These are phyloP conservation scores for Leucoraja ocellata DNA, from an alignment of 2,797 vertebrate species.

Conservation along the genomic window DNA sequence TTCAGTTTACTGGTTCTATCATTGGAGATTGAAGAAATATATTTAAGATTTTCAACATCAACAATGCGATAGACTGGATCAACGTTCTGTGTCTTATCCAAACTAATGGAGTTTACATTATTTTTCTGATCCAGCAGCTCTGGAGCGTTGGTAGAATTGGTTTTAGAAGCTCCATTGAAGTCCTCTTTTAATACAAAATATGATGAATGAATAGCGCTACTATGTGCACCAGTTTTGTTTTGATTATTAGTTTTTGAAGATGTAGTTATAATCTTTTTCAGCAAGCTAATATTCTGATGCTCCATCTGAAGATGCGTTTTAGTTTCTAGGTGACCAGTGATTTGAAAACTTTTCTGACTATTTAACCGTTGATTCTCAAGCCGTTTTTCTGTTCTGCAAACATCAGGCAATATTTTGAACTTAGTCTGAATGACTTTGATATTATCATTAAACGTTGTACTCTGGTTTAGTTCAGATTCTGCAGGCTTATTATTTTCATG, in stretches of 20 bases:
- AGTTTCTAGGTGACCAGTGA: slow-evolving; percentile 8
- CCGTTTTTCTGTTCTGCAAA: neutral
- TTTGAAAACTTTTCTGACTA: neutral
- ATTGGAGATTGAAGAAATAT: neutral
- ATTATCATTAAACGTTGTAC: neutral
- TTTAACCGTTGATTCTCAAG: neutral
- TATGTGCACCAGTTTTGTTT: neutral
- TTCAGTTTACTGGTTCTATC: neutral
- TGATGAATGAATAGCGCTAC: neutral
- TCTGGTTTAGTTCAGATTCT: neutral
- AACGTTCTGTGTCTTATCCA: neutral
- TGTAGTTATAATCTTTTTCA: neutral
- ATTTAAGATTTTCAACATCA: slow-evolving; percentile 28
- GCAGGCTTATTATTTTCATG: neutral
- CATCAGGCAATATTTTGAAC: neutral
- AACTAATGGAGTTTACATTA: neutral
- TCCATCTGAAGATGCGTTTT: neutral
- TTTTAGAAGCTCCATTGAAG: neutral
- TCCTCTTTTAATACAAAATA: neutral
- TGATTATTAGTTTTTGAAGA: neutral
- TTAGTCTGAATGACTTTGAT: neutral
- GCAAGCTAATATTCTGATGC: neutral
- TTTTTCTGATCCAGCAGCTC: neutral
- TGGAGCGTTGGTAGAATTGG: neutral
- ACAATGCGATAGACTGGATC: neutral